A percentile compares a stretch with the other conserved stretches of the same genome.
phyloP scores from a whole-genome alignment of 2,797 vertebrate species.

The Chelonia mydas region DNA sequence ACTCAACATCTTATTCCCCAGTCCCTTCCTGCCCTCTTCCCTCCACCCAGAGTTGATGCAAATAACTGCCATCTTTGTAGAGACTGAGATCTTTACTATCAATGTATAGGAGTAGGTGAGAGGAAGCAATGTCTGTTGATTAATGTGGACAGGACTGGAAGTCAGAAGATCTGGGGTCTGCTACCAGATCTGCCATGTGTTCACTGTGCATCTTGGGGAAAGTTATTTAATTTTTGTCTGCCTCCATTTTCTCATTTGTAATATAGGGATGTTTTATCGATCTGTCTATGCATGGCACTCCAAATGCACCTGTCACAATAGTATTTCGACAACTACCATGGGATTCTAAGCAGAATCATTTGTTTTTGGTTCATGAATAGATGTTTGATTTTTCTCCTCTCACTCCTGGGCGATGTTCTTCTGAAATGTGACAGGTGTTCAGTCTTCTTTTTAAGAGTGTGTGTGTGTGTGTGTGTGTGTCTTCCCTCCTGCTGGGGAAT shows the following conservation, averaged over 20 bases:
- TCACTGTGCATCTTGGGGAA: neutral
- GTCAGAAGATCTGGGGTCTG: neutral
- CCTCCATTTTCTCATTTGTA: neutral
- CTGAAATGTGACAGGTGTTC: neutral
- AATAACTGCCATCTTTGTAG: neutral
- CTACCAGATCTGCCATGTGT: neutral
- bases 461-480: neutral
- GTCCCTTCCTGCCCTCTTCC: neutral
- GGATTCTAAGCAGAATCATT: neutral
- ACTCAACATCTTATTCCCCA: accelerated
- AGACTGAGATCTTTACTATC: neutral
- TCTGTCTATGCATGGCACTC: neutral
- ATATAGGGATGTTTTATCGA: neutral
- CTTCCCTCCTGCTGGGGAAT: neutral
- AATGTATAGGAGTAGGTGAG: neutral
- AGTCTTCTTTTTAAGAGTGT: neutral
- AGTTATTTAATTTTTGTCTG: neutral
- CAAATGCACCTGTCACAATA: neutral
- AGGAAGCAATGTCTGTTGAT: neutral
- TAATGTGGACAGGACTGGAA: neutral
- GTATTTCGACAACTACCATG: neutral
- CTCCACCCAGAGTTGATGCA: neutral
- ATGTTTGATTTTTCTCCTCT: neutral
- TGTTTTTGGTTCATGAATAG: neutral
- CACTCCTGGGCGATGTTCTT: neutral